Evolutionary conservation across 1,140 invertebrate genomes (phyloP).

Genomic region (Wasmannia auropunctata): DNA sequence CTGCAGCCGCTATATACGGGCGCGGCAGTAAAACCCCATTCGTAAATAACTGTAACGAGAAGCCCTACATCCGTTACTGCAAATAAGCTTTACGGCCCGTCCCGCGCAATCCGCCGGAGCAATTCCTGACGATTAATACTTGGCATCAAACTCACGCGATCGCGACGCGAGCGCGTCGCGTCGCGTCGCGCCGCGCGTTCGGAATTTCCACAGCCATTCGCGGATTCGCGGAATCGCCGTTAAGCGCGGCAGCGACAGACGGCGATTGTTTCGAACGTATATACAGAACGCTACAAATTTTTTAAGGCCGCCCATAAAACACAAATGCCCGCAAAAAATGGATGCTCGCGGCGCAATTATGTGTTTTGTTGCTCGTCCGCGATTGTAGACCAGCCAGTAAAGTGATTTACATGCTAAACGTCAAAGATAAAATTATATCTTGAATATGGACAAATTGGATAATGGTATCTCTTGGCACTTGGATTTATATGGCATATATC

Average conservation of each 20-base stretch:
- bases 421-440: not conserved
- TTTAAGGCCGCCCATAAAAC: not conserved
- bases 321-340: not conserved
- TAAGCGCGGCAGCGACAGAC: not conserved
- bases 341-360: not conserved
- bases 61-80: conserved; percentile 27
- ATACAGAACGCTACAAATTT: not conserved
- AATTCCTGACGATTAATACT: conserved; percentile 47
- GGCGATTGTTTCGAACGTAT: not conserved
- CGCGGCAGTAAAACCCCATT: conserved; percentile 33
- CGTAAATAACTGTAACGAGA: conserved; percentile 50
- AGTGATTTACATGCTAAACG: not conserved
- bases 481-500: not conserved
- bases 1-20: not conserved
- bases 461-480: not conserved
- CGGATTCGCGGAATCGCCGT: conserved; percentile 1
- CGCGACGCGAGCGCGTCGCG: too few species aligned
- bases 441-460: not conserved
- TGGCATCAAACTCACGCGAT: conserved; percentile 36
- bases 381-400: not conserved
- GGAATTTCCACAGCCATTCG: conserved; percentile 23
- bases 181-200: too few species aligned
- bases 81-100: conserved; percentile 40
- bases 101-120: conserved; percentile 26
- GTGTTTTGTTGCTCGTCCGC: not conserved